Evolutionary conservation across 1,140 invertebrate genomes (phyloP), one percentile per base, ranked within the genome.

Genomic region (Chionoecetes opilio): DNA sequence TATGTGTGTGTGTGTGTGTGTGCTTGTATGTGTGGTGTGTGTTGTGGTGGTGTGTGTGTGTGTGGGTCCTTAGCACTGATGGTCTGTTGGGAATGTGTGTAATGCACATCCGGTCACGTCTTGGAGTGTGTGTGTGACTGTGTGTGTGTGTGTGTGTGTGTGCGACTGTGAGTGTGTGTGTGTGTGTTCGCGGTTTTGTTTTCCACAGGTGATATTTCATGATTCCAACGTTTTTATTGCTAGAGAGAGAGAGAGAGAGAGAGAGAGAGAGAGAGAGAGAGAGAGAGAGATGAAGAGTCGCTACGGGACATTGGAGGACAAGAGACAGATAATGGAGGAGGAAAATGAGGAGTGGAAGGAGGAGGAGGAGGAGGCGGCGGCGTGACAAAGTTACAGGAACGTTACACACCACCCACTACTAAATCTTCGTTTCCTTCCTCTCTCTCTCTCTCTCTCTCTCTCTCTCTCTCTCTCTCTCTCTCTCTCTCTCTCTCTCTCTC

Each of bases 261-360:
- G 86, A 88, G 86, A 88, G 86, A 88, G 86, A 88, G 86, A 88
- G 86, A 88, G 86, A 88, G 86, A 88, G 86, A 88, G 86, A 88
- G 86, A 88, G 86, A 88, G 86, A 88, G 86, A 88, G 87, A 89
- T 34, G 41, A 37, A 89, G 87, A 89, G 85, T 53, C 46, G 8
- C 11, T 53, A 53, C 46, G 46, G 46, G 9, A 53, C 46, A 53
- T 17, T 53, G 46, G 21, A 53, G 21, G 46, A 53, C 46, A 53
- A 14, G 46, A 17, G 21, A 17, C 11, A 53, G 46, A 14, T 9
- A 17, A 53, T 14, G 46, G 46, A 53, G 11, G 86, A 88, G 86
- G 38, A 31, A 35, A 34, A 88, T 32, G 31, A 31, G 31, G 86
- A 38, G 63, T 5, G 21, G n/a, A 26, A 75, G 63, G n/a, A n/a